A percentile compares a stretch with the other conserved stretches of the same genome.
Conservation (phyloP, 2,797 vertebrate species). For the Chromis chromis region DNA sequence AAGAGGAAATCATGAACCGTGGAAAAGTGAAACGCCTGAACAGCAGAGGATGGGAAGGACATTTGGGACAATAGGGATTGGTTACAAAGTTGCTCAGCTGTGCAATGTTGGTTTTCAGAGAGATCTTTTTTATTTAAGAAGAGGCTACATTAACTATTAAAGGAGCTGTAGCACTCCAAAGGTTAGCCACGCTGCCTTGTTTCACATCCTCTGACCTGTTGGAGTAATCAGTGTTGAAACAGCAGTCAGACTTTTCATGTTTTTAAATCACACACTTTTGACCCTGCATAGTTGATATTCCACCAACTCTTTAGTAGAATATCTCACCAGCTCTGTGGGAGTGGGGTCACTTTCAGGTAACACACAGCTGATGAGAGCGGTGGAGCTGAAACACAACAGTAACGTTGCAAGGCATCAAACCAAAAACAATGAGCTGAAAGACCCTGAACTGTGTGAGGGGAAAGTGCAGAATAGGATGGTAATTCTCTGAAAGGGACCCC, state of each 20-base stretch:
- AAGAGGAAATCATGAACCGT: slow-evolving; percentile 50
- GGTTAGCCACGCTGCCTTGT: not conserved
- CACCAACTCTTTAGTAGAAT: not conserved
- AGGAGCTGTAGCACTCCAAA: not conserved
- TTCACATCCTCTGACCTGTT: not conserved
- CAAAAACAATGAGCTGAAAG: too few species aligned
- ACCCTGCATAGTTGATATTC: not conserved
- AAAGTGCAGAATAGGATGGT: too few species aligned
- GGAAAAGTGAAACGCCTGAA: slow-evolving; percentile 51
- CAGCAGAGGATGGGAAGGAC: slow-evolving; percentile 34
- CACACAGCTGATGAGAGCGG: too few species aligned
- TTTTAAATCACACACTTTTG: not conserved
- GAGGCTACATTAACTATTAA: not conserved
- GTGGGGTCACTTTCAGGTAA: too few species aligned
- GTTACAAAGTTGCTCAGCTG: slow-evolving; percentile 22
- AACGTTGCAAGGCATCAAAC: too few species aligned
- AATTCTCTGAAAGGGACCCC: too few species aligned
- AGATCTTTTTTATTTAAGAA: not conserved
- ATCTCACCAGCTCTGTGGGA: not conserved
- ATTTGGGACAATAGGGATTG: slow-evolving; percentile 13
- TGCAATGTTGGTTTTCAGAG: slow-evolving; percentile 21
- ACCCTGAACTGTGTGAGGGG: too few species aligned
- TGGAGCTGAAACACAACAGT: too few species aligned
- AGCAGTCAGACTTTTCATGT: not conserved
- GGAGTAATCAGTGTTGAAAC: not conserved